These are phyloP conservation scores for Nansenia antarctica DNA, from an alignment of 2,113 vertebrate genomes.

Conservation along the genomic window DNA sequence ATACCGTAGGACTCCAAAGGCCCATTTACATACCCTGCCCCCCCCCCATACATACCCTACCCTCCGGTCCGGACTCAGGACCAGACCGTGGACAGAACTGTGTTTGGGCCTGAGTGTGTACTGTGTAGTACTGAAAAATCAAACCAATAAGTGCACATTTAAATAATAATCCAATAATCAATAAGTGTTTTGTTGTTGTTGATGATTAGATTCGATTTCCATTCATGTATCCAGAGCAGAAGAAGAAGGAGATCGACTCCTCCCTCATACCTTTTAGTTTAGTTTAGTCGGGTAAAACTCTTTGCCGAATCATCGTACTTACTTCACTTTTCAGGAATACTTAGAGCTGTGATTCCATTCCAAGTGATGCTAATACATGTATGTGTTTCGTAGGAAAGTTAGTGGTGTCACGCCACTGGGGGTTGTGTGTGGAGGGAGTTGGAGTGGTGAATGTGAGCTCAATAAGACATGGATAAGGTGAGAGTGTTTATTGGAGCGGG, in stretches of 20 bases:
- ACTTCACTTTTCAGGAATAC: conserved; percentile 23
- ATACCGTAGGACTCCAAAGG: background rate
- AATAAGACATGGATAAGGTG: conserved; percentile 53
- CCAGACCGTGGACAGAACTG: background rate
- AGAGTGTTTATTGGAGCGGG: conserved; percentile 51
- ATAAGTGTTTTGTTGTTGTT: too few species aligned
- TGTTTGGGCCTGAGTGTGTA: background rate
- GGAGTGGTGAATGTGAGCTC: conserved; percentile 40
- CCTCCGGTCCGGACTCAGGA: background rate
- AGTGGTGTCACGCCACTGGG: conserved; percentile 35
- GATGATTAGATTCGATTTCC: too few species aligned
- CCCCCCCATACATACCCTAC: too few species aligned
- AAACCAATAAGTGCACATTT: too few species aligned
- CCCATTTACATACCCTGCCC: background rate
- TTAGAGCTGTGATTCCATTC: conserved; percentile 5
- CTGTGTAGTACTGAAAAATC: too few species aligned
- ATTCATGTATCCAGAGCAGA: too few species aligned
- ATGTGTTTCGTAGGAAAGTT: conserved; percentile 5
- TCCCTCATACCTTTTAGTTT: too few species aligned
- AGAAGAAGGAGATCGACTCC: too few species aligned
- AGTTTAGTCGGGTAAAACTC: too few species aligned
- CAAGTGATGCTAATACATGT: conserved; percentile 11
- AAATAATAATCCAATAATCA: too few species aligned
- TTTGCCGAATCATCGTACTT: too few species aligned
- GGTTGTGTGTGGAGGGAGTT: conserved; percentile 37